A percentile compares a stretch with the other conserved stretches of the same genome.
phyloP scores from a whole-genome alignment of 2,113 vertebrate species.

The Brachirus orientalis region DNA sequence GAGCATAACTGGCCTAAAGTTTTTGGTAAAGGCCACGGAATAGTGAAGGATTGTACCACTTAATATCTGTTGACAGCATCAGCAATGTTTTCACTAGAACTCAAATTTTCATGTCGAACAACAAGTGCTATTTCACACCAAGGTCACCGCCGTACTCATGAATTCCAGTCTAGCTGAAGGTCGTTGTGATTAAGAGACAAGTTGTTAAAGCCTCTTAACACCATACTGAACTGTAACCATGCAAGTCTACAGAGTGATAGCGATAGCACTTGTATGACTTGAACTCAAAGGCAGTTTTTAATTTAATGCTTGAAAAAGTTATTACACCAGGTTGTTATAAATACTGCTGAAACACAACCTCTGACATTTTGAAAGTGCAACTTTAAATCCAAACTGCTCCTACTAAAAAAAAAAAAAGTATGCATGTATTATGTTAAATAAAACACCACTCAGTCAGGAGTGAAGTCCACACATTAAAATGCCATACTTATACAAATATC shows the following conservation, averaged over 20 bases:
- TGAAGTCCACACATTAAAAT: background rate
- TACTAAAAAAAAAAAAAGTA: background rate
- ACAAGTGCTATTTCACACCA: background rate
- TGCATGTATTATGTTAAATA: too few relatives aligned
- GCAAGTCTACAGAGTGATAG: conserved; percentile 37
- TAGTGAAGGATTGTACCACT: too few relatives aligned
- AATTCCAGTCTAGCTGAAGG: conserved; percentile 50
- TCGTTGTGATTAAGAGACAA: conserved; percentile 58
- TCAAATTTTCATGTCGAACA: conserved; percentile 1
- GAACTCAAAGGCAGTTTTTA: conserved; percentile 60
- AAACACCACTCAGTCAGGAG: too few relatives aligned
- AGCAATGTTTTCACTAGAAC: too few relatives aligned
- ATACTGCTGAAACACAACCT: conserved; percentile 53
- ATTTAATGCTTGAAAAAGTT: conserved; percentile 37
- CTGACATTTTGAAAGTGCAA: conserved; percentile 60
- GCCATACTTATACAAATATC: conserved; percentile 23
- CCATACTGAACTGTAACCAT: conserved; percentile 57
- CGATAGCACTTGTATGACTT: conserved; percentile 39
- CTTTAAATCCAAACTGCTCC: conserved; percentile 32
- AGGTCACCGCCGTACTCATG: background rate
- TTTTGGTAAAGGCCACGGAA: too few relatives aligned
- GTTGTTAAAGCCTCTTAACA: conserved; percentile 45
- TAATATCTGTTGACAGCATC: conserved; percentile 31
- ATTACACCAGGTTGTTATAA: conserved; percentile 31
- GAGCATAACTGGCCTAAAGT: too few relatives aligned